Evolutionary conservation across 2,113 vertebrate species (phyloP), one percentile per base, ranked within the genome.

Genomic region (Enhydra lutris): DNA sequence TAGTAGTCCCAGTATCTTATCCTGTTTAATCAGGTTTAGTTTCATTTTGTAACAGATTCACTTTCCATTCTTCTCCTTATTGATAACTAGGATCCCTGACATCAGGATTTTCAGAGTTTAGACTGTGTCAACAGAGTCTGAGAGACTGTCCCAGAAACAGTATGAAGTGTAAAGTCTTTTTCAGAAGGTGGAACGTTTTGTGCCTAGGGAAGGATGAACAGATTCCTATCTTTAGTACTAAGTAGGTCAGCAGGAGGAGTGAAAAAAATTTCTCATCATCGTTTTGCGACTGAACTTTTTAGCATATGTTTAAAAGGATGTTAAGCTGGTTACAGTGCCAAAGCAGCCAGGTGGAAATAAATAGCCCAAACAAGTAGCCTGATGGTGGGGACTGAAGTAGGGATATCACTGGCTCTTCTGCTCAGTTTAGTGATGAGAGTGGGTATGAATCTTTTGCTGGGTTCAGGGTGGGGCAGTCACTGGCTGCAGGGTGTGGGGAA

Each of bases 231-330:
- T 91, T 87, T 79, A 94, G 69, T 86, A 29, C 86, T 97, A 96
- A 84, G 89, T 85, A 96, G 96, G 95, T 95, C 90, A 94, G 71
- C 67, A 92, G 92, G 96, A 92, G 59, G 95, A 83, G 87, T 95
- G 73, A 95, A 96, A 95, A 71, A 83, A 89, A 87, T 97, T 95
- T 96, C 69, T 94, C 15, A 1, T 73, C 57, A 88, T 81, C 29
- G 55, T 93, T 97, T 94, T 95, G 63, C 0, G 0, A 69, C 82
- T 96, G 36, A 96, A 96, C 83, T 85, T 97, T 91, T 94, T 76
- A 94, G 74, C 50, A 57, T 96, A 21, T 96, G n/a, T 79, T 89
- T 96, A 83, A 94, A 94, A 97, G 88, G 91, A 91, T 74, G 36
- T 95, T 73, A 61, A 84, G 21, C 88, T 91, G 55, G n/a, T 86